phyloP scores from a whole-genome alignment of 2,113 vertebrate genomes.

The Corythornis madagascariensis region DNA sequence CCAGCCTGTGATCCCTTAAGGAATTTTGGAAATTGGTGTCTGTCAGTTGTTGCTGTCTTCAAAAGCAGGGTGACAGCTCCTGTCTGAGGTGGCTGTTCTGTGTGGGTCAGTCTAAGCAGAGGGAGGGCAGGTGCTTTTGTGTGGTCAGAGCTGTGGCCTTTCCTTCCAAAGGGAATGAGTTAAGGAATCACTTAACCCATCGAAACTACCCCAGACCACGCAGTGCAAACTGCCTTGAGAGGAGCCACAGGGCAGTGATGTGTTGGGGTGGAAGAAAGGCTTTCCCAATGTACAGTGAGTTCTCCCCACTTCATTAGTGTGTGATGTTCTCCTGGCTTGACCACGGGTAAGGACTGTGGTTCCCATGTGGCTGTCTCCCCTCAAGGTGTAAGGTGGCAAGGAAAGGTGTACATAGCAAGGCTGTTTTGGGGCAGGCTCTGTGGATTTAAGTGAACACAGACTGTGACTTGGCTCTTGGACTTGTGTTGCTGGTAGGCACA shows the following conservation, averaged over 20 bases:
- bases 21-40: background rate
- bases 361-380: accelerated
- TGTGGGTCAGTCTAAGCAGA: background rate
- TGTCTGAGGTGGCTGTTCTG: background rate
- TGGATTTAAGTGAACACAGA: background rate
- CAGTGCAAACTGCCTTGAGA: background rate
- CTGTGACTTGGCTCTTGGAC: background rate
- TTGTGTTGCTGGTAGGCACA: accelerated
- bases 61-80: background rate
- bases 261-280: accelerated
- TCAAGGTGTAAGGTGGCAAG: background rate
- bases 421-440: background rate
- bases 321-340: background rate
- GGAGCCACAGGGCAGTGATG: accelerated
- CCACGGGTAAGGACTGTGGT: background rate
- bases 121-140: accelerated
- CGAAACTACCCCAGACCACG: accelerated
- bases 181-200: background rate
- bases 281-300: background rate
- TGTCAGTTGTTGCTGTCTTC: background rate
- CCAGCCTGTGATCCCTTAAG: background rate
- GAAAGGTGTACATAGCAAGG: accelerated
- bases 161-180: background rate
- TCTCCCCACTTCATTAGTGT: accelerated
- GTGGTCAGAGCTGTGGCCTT: background rate